phyloP scores from a whole-genome alignment of 2,113 vertebrate species.

The Pelusios castaneus region DNA sequence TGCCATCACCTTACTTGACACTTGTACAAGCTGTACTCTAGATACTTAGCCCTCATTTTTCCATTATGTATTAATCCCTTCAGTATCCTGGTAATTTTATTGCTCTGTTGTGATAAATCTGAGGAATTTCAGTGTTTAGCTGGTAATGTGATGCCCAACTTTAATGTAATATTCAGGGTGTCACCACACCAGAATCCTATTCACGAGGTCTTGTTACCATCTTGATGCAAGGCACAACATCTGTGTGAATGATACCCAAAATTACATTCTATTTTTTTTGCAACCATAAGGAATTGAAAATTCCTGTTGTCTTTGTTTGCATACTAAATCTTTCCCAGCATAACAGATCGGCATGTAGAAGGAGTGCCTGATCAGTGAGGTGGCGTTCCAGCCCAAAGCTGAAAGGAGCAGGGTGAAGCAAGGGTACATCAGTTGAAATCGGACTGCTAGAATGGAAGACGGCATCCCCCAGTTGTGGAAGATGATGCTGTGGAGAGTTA shows the following conservation, averaged over 20 bases:
- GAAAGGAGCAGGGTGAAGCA: not conserved
- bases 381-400: not conserved
- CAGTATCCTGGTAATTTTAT: not conserved
- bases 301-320: not conserved
- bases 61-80: not conserved
- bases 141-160: not conserved
- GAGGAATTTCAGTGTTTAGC: no score
- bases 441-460: not conserved
- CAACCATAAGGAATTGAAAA: not conserved
- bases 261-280: not conserved
- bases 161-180: not conserved
- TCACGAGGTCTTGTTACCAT: not conserved
- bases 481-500: not conserved
- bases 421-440: not conserved
- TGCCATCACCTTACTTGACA: not conserved
- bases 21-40: not conserved
- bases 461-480: not conserved
- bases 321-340: not conserved
- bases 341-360: not conserved
- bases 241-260: not conserved
- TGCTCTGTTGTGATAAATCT: not conserved
- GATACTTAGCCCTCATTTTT: not conserved
- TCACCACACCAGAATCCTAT: fast-evolving
- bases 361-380: not conserved
- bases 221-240: not conserved